These are phyloP conservation scores for Bos javanicus DNA, from an alignment of 2,113 vertebrate species.

Conservation along the genomic window DNA sequence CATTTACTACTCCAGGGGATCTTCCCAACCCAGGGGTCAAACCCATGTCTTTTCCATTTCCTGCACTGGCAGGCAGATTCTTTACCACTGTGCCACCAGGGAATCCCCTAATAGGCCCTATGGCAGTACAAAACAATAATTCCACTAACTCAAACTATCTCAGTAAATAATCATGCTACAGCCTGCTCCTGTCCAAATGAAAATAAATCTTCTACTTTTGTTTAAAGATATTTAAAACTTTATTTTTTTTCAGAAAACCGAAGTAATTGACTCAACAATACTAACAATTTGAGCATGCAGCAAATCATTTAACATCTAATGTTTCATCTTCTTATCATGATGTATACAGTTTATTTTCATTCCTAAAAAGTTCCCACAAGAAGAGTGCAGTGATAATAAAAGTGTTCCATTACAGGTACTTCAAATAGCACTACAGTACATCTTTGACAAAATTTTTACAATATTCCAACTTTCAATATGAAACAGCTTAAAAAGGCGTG, in stretches of 20 bases:
- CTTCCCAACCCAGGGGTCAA: neutral
- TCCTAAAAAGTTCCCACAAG: conserved; percentile 50
- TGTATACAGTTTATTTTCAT: conserved; percentile 34
- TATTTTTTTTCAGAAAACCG: conserved; percentile 57
- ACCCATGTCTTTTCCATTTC: neutral
- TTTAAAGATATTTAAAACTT: conserved; percentile 60
- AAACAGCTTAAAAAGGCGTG: conserved; percentile 72
- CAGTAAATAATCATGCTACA: conserved; percentile 3
- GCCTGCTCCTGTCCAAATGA: neutral
- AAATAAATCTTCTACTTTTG: conserved; percentile 13
- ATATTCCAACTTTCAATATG: conserved; percentile 78
- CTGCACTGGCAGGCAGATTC: neutral
- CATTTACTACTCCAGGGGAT: neutral
- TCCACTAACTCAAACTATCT: conserved; percentile 5
- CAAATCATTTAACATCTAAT: conserved; percentile 45
- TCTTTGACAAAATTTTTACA: conserved; percentile 75
- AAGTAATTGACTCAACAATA: conserved; percentile 51
- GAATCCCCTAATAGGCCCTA: neutral
- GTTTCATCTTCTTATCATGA: conserved; percentile 49
- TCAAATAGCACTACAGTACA: conserved; percentile 76
- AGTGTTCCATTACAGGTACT: conserved; percentile 77
- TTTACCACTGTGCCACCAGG: neutral
- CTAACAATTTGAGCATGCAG: conserved; percentile 45
- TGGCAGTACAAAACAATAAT: conserved; percentile 2
- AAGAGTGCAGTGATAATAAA: conserved; percentile 56